A percentile compares a stretch with the other conserved stretches of the same genome.
phyloP scores from a whole-genome alignment of 2,113 vertebrate genomes.

The Pitta sordida region DNA sequence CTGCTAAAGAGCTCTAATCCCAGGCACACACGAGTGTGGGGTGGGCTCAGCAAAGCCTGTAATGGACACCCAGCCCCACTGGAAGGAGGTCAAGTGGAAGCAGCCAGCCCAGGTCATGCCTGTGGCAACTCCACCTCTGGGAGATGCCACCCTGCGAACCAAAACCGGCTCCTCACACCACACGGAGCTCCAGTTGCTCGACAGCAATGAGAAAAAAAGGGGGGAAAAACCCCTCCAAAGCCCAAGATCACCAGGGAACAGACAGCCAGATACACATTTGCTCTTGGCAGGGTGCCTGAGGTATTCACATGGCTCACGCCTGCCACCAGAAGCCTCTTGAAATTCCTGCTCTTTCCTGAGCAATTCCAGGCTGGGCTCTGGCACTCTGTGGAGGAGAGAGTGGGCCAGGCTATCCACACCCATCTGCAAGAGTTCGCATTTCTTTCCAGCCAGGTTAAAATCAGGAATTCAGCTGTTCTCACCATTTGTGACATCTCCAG shows the following conservation, averaged over 20 bases:
- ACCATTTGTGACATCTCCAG: neutral
- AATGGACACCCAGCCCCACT: neutral
- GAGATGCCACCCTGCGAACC: neutral
- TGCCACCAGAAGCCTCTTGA: neutral
- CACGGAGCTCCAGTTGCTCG: neutral
- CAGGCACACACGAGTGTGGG: neutral
- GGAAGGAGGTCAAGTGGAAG: neutral
- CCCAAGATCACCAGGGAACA: neutral
- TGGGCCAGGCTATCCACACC: neutral
- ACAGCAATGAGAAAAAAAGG: neutral
- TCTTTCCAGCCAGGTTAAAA: neutral
- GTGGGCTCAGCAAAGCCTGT: neutral
- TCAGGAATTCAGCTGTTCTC: neutral
- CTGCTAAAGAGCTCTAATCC: conserved; percentile 42
- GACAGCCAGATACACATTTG: neutral
- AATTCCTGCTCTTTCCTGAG: neutral
- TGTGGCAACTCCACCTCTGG: neutral
- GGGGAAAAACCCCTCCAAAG: neutral
- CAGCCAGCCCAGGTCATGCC: neutral
- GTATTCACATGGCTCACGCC: neutral
- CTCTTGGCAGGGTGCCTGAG: conserved; percentile 1
- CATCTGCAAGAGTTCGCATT: rapidly evolving
- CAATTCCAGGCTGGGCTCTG: neutral
- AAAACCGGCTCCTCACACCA: neutral
- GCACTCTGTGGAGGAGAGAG: rapidly evolving